Conservation (phyloP, 2,113 vertebrate species). For the Opisthocomus hoazin region DNA sequence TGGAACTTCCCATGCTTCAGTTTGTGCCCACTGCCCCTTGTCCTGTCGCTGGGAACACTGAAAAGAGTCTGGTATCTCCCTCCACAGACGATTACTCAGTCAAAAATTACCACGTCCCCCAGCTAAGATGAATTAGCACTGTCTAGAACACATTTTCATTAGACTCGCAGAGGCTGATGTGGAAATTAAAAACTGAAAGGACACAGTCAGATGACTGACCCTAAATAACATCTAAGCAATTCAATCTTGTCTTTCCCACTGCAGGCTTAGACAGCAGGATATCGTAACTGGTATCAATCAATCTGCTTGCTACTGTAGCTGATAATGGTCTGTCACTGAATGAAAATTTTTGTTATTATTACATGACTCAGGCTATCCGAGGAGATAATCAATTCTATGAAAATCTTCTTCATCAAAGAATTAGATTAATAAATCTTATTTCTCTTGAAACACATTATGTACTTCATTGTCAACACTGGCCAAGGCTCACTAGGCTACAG, state of each 20-base stretch:
- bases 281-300: conserved; percentile 13
- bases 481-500: background rate
- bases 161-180: background rate
- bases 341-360: conserved; percentile 3
- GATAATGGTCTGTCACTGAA: background rate
- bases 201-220: conserved; percentile 49
- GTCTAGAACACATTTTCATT: background rate
- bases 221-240: conserved; percentile 51
- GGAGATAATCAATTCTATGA: background rate
- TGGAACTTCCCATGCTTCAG: too few species aligned
- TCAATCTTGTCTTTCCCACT: conserved; percentile 27
- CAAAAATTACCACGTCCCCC: background rate
- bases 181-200: conserved; percentile 25
- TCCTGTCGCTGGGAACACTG: too few species aligned
- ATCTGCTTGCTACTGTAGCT: conserved; percentile 11
- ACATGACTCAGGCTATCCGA: conserved; percentile 4
- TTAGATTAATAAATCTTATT: background rate
- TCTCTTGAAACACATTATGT: background rate
- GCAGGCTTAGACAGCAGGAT: conserved; percentile 32
- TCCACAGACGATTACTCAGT: background rate
- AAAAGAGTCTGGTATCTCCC: too few species aligned
- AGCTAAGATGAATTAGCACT: background rate
- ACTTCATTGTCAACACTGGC: background rate
- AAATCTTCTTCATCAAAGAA: background rate
- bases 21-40: too few species aligned